These are phyloP conservation scores for Archocentrus centrarchus DNA, from an alignment of 2,113 vertebrate genomes.

Conservation along the genomic window DNA sequence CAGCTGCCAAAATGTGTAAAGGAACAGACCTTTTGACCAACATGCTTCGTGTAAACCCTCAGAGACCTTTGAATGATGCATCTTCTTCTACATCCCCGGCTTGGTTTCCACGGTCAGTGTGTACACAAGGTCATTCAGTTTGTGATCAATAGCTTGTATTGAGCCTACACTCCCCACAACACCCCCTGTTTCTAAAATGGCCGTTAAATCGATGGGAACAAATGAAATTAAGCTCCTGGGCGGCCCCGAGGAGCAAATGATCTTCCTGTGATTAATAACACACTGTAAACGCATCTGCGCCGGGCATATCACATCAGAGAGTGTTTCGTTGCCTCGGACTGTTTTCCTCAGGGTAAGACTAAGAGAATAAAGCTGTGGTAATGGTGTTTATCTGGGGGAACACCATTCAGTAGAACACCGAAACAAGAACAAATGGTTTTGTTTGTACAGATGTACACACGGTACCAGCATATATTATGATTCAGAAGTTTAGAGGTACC, in stretches of 20 bases:
- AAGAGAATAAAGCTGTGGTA: slow-evolving; percentile 59
- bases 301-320: slow-evolving; percentile 59
- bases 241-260: slow-evolving; percentile 72
- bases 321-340: slow-evolving; percentile 57
- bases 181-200: slow-evolving; percentile 72
- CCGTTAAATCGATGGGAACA: slow-evolving; percentile 79
- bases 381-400: slow-evolving; percentile 63
- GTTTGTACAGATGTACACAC: slow-evolving; percentile 52
- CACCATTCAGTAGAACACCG: slow-evolving; percentile 37
- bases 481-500: slow-evolving; percentile 5
- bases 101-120: slow-evolving; percentile 55
- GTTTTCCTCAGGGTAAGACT: slow-evolving; percentile 59
- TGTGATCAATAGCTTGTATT: slow-evolving; percentile 77
- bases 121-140: slow-evolving; percentile 78
- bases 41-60: slow-evolving; percentile 1
- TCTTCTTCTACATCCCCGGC: slow-evolving; percentile 28
- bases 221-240: slow-evolving; percentile 81
- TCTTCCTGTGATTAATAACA: slow-evolving; percentile 79
- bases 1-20: not conserved
- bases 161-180: slow-evolving; percentile 57
- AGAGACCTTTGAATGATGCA: slow-evolving; percentile 46
- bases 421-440: slow-evolving; percentile 67
- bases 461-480: slow-evolving; percentile 25
- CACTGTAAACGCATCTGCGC: slow-evolving; percentile 70
- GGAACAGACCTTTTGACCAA: slow-evolving; percentile 19